Conservation (phyloP, 2,797 vertebrate genomes). For the Streptopelia turtur region DNA sequence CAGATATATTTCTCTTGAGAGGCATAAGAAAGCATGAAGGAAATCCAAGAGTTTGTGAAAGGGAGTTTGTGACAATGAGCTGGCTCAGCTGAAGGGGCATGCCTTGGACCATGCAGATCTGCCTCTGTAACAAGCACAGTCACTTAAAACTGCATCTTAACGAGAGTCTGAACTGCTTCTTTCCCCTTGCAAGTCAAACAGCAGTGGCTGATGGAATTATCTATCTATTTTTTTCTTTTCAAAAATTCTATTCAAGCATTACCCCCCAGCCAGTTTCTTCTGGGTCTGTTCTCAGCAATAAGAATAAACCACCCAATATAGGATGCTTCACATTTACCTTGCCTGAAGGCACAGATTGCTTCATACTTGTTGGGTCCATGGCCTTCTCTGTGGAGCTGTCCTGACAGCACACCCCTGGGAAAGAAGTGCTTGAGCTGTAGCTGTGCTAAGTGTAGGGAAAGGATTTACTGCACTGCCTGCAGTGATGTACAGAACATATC, state of each 20-base stretch:
- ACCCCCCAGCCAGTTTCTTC: not conserved
- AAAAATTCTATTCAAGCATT: not conserved
- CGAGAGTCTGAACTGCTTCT: not conserved
- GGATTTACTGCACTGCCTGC: not conserved
- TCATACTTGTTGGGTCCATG: not conserved
- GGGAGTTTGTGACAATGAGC: not conserved
- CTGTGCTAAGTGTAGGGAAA: not conserved
- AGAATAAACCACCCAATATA: not conserved
- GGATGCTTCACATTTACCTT: not conserved
- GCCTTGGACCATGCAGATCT: not conserved
- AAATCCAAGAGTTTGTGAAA: not conserved
- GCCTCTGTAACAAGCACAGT: not conserved
- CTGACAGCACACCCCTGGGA: not conserved
- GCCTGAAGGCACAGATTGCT: not conserved
- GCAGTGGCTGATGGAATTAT: not conserved
- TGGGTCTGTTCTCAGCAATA: not conserved
- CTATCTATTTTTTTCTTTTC: fast-evolving
- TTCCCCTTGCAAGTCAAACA: not conserved
- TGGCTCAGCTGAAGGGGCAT: not conserved
- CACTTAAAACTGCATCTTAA: not conserved
- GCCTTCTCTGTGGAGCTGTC: not conserved
- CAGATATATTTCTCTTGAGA: not conserved
- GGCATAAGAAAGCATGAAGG: not conserved
- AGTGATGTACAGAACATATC: not conserved
- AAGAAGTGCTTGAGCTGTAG: not conserved